These are phyloP conservation scores for Discoglossus pictus DNA, from an alignment of 2,797 vertebrate species.

Conservation along the genomic window DNA sequence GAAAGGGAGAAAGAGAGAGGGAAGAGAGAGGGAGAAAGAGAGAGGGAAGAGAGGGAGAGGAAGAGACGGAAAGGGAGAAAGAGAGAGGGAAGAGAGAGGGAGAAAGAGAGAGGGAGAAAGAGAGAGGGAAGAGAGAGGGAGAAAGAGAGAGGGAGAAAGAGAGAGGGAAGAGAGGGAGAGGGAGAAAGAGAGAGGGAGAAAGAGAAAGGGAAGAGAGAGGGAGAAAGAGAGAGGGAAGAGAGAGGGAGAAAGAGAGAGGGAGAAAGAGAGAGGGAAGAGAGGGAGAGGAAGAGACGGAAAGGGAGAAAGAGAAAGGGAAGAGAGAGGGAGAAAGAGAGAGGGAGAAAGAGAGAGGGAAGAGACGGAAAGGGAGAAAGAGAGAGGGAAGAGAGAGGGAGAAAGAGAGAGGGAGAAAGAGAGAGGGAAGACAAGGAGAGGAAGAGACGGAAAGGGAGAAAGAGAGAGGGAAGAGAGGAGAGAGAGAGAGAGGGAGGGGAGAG, in stretches of 20 bases:
- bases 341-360: not conserved
- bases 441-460: conserved; percentile 24
- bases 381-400: not conserved
- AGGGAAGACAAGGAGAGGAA: conserved; percentile 39
- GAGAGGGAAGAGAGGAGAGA: conserved; percentile 13
- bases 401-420: conserved; percentile 9
- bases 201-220: not conserved
- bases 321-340: conserved; percentile 3
- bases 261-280: not conserved
- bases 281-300: too few species aligned
- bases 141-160: too few species aligned
- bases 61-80: too few species aligned
- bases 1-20: too few species aligned
- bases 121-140: too few species aligned
- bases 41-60: too few species aligned
- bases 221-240: not conserved
- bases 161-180: too few species aligned
- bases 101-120: too few species aligned
- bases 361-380: conserved; percentile 3
- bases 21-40: too few species aligned
- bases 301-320: not conserved
- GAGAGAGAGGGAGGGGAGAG: not conserved
- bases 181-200: not conserved
- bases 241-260: not conserved
- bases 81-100: too few species aligned